Percentiles rank a stretch among this genome's conserved stretches.
These are phyloP conservation scores for Brachyhypopomus gauderio DNA, from an alignment of 2,113 vertebrate genomes.

Conservation along the genomic window DNA sequence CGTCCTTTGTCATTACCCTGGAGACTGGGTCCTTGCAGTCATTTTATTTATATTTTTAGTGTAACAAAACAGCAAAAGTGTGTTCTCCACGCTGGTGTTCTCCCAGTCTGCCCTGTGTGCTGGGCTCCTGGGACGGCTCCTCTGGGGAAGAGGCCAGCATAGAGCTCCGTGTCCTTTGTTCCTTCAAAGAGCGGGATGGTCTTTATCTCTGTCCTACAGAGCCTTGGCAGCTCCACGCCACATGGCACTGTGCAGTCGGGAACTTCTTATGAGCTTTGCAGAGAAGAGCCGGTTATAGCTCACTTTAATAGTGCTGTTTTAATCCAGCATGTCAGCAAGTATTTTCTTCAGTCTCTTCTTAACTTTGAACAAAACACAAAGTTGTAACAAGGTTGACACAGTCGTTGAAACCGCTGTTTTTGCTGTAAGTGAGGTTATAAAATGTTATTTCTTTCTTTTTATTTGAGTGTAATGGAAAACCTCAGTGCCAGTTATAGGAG, in stretches of 20 bases:
- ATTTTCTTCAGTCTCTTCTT: background rate
- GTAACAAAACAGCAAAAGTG: conserved; percentile 29
- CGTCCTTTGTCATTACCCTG: conserved; percentile 27
- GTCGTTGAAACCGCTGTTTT: background rate
- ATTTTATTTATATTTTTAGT: conserved; percentile 37
- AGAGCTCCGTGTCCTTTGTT: background rate
- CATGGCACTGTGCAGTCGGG: background rate
- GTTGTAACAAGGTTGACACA: background rate
- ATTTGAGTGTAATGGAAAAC: background rate
- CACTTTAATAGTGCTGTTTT: conserved; percentile 8
- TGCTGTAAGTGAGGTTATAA: background rate
- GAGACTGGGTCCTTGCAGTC: conserved; percentile 37
- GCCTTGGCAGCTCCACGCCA: background rate
- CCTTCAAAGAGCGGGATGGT: background rate
- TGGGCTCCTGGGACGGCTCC: background rate
- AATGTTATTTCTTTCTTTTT: background rate
- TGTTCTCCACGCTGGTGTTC: background rate
- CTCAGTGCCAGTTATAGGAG: too few species aligned
- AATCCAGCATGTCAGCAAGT: background rate
- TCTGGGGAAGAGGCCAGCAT: background rate
- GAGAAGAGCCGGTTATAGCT: background rate
- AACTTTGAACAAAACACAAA: background rate
- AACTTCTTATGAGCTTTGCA: background rate
- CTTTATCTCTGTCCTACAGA: conserved; percentile 24
- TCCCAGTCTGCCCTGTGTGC: background rate